Percentiles rank a stretch among this genome's conserved stretches.
phyloP scores from a whole-genome alignment of 2,797 vertebrate species.

The Cetoscarus ocellatus region DNA sequence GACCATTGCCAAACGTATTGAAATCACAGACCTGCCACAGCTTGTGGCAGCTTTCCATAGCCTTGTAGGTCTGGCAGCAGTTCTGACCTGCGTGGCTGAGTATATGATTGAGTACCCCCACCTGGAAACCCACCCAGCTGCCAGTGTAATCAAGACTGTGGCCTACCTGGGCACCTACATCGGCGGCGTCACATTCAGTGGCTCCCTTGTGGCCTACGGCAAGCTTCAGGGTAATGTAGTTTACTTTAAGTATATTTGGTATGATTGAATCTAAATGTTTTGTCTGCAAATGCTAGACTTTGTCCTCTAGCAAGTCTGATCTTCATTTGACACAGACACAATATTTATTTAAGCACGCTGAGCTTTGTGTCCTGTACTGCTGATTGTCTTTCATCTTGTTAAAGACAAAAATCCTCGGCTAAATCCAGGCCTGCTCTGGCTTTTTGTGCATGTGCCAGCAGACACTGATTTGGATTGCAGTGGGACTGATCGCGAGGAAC shows the following conservation, averaged over 20 bases:
- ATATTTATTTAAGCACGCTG: conserved; percentile 36
- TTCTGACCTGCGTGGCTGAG: conserved; percentile 81
- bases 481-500: conserved; percentile 49
- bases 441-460: conserved; percentile 36
- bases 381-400: conserved; percentile 65
- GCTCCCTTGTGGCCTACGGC: conserved; percentile 81
- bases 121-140: conserved; percentile 81
- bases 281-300: neutral
- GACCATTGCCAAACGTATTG: conserved; percentile 87
- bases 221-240: conserved; percentile 80
- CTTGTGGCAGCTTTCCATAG: conserved; percentile 89
- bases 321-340: conserved; percentile 28
- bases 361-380: conserved; percentile 32
- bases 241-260: neutral
- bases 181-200: conserved; percentile 85
- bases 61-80: conserved; percentile 85
- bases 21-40: conserved; percentile 87
- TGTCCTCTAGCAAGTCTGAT: conserved; percentile 23
- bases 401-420: conserved; percentile 59
- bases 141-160: conserved; percentile 81
- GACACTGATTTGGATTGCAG: conserved; percentile 34
- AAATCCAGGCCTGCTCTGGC: conserved; percentile 51
- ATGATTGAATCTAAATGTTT: neutral
- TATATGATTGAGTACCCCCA: conserved; percentile 85
- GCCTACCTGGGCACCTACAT: conserved; percentile 85